Evolutionary conservation across 1,140 invertebrate genomes (phyloP).

Genomic region (Scaptomyza montana): DNA sequence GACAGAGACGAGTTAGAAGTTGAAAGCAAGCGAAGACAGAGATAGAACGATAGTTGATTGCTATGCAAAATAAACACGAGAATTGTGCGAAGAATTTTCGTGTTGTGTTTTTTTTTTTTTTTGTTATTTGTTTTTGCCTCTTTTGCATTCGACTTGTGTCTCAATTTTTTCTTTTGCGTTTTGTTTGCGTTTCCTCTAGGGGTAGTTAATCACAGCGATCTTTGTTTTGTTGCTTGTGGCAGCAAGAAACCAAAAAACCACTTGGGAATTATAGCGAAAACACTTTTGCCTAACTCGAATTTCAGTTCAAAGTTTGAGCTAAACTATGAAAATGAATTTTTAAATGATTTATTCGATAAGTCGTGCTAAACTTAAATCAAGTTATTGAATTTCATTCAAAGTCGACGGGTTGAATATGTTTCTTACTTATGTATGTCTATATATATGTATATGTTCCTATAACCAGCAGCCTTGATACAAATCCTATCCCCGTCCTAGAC

Average conservation of each 20-base stretch:
- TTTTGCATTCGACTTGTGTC: slow-evolving; percentile 19
- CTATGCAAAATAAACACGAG: neutral
- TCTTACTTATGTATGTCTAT: too few relatives aligned
- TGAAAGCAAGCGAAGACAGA: neutral
- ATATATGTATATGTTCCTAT: too few relatives aligned
- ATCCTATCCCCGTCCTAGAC: too few relatives aligned
- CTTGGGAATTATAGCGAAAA: slow-evolving; percentile 30
- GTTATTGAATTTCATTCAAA: too few relatives aligned
- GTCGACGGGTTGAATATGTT: neutral
- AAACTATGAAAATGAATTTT: too few relatives aligned
- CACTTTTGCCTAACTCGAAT: neutral
- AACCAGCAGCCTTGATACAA: too few relatives aligned
- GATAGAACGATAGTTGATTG: slow-evolving; percentile 16
- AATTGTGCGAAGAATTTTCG: slow-evolving; percentile 4
- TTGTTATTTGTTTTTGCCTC: neutral
- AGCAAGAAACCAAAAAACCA: slow-evolving; percentile 22
- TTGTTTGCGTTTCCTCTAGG: slow-evolving; percentile 7
- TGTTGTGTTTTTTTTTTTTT: neutral
- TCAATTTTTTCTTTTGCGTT: neutral
- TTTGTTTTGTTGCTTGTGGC: slow-evolving; percentile 8
- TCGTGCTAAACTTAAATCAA: too few relatives aligned
- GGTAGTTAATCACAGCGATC: slow-evolving; percentile 39
- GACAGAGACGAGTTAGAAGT: neutral
- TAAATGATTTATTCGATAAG: too few relatives aligned
- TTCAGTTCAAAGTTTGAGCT: neutral